phyloP scores from a whole-genome alignment of 2,888 invertebrate genomes.

The Diaprepes abbreviatus region DNA sequence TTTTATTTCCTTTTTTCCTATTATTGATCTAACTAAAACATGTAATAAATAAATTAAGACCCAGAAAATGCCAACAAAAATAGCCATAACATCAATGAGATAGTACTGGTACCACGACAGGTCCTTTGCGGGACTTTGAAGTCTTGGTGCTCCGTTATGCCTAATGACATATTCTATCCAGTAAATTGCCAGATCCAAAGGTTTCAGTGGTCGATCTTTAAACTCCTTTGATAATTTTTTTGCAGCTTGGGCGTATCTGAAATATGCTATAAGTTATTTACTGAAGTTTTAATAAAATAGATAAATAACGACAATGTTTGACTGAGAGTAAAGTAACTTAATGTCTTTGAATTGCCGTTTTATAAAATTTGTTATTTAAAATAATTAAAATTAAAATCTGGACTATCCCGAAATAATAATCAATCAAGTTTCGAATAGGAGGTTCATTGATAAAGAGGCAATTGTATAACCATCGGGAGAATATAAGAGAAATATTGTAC shows the following conservation, averaged over 20 bases:
- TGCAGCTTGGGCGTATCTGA: constrained; percentile 71
- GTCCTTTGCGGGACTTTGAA: constrained; percentile 70
- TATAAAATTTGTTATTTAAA: too few species aligned
- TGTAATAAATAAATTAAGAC: constrained; percentile 8
- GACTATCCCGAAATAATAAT: too few species aligned
- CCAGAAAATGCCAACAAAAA: constrained; percentile 21
- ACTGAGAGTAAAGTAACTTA: too few species aligned
- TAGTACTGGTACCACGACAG: constrained; percentile 68
- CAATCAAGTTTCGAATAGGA: too few species aligned
- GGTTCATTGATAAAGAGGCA: too few species aligned
- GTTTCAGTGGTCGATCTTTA: constrained; percentile 72
- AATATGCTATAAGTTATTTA: too few species aligned
- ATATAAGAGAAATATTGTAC: too few species aligned
- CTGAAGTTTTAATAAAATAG: too few species aligned
- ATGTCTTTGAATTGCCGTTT: too few species aligned
- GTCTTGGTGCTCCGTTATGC: constrained; percentile 71
- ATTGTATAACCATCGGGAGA: too few species aligned
- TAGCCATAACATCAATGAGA: constrained; percentile 51
- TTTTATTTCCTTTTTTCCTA: not conserved
- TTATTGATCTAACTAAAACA: not conserved
- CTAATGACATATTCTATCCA: constrained; percentile 77
- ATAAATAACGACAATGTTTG: too few species aligned
- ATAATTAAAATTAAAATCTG: too few species aligned
- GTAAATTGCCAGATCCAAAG: constrained; percentile 74
- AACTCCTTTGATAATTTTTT: constrained; percentile 69